phyloP scores from a whole-genome alignment of 2,113 vertebrate species.

The Fulmarus glacialis region DNA sequence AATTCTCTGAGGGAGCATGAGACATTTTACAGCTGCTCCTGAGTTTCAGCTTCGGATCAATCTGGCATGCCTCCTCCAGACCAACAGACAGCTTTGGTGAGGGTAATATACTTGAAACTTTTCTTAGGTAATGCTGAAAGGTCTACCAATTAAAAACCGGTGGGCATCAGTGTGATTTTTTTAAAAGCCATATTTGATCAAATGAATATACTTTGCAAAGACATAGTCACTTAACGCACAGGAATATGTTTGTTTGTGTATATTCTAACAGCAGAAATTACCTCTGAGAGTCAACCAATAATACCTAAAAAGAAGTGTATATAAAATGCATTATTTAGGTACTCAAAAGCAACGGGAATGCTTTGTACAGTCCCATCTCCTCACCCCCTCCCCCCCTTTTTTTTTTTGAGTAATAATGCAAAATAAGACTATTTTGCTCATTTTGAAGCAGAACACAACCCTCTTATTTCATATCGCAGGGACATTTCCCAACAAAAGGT shows the following conservation, averaged over 20 bases:
- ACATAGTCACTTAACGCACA: not conserved
- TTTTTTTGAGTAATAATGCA: not conserved
- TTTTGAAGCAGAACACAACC: not conserved
- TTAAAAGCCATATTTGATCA: not conserved
- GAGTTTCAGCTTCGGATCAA: not conserved
- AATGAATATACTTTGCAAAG: not conserved
- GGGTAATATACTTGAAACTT: not conserved
- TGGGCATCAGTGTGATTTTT: not conserved
- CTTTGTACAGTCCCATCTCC: not conserved
- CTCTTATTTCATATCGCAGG: not conserved
- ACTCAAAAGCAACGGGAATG: not conserved
- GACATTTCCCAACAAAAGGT: not conserved
- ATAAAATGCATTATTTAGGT: not conserved
- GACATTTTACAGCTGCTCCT: not conserved
- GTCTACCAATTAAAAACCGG: not conserved
- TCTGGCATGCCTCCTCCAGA: not conserved
- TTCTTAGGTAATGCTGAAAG: not conserved
- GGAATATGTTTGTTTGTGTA: not conserved
- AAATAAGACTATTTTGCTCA: not conserved
- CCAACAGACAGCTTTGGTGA: not conserved
- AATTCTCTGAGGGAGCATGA: not conserved
- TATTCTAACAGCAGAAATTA: not conserved
- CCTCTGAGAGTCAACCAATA: not conserved
- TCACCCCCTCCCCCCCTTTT: accelerated
- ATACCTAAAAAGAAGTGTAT: not conserved